Evolutionary conservation across 92 coral and sea anemone genomes (phyloP).

Genomic region (Porites evermanni): DNA sequence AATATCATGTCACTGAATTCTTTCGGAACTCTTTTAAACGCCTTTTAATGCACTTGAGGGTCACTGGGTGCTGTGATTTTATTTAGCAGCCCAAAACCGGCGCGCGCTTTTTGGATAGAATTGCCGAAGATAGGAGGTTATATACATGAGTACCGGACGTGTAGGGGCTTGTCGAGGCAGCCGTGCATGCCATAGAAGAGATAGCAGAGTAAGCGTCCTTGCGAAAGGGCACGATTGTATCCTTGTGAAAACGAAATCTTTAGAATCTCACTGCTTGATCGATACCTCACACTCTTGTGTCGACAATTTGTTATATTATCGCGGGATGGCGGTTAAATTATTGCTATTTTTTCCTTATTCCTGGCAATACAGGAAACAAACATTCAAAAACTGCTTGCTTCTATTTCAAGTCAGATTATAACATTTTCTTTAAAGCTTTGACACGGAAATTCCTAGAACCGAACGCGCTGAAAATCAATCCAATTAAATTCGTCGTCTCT

Average conservation of each 20-base stretch:
- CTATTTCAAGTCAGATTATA: background rate
- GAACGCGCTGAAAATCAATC: conserved; percentile 26
- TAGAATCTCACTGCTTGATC: conserved; percentile 7
- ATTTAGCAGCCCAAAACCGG: conserved; percentile 5
- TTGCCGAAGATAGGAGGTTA: background rate
- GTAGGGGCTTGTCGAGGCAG: conserved; percentile 52
- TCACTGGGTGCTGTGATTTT: conserved; percentile 27
- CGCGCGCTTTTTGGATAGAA: conserved; percentile 1
- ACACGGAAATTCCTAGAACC: conserved; percentile 46
- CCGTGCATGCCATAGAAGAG: conserved; percentile 23
- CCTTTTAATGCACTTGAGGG: conserved; percentile 10
- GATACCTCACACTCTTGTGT: conserved; percentile 6
- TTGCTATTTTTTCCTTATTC: conserved; percentile 34
- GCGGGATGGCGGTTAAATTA: conserved; percentile 13
- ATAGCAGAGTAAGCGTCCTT: background rate
- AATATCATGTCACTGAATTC: conserved; percentile 10
- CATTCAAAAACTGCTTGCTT: conserved; percentile 1
- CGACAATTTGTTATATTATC: conserved; percentile 29
- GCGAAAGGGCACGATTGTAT: background rate
- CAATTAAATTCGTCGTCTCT: conserved; percentile 22
- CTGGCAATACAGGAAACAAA: conserved; percentile 27
- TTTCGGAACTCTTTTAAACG: conserved; percentile 22
- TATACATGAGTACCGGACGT: conserved; percentile 13
- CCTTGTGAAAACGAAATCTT: background rate
- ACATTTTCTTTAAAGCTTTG: conserved; percentile 13